These are phyloP conservation scores for Onthophagus sagittarius DNA, from an alignment of 2,888 invertebrate species.

Conservation along the genomic window DNA sequence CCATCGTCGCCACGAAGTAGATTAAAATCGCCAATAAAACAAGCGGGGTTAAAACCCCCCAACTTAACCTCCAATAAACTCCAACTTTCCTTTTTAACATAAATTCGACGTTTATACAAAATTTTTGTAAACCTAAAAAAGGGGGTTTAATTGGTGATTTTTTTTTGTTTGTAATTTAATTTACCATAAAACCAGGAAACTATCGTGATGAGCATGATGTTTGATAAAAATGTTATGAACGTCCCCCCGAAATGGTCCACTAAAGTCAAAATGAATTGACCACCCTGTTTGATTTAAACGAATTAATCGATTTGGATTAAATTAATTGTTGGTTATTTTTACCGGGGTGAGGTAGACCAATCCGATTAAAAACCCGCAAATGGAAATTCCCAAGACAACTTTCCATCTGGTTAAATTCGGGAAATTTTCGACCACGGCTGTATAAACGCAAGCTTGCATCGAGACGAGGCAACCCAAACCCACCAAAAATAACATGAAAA, in stretches of 20 bases:
- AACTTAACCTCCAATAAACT: constrained; percentile 75
- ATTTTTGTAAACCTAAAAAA: constrained; percentile 55
- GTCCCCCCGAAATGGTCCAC: constrained; percentile 51
- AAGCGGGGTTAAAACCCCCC: constrained; percentile 68
- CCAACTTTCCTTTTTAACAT: constrained; percentile 68
- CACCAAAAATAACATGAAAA: constrained; percentile 75
- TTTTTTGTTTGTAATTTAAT: too few species aligned
- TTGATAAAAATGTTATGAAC: constrained; percentile 50
- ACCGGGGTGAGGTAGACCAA: constrained; percentile 76
- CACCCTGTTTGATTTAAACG: constrained; percentile 39
- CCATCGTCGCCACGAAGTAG: constrained; percentile 62
- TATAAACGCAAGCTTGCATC: constrained; percentile 64
- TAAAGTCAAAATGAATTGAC: constrained; percentile 48
- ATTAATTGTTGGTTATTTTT: constrained; percentile 31
- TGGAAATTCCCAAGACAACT: constrained; percentile 50
- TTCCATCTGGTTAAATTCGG: constrained; percentile 57
- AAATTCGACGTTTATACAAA: constrained; percentile 70
- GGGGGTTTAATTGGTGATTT: too few species aligned
- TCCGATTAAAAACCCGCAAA: constrained; percentile 59
- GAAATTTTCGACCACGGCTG: constrained; percentile 65
- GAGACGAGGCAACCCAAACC: constrained; percentile 75
- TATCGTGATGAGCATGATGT: constrained; percentile 48
- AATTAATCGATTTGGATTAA: too few species aligned
- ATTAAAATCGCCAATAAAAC: constrained; percentile 66
- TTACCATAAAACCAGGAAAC: constrained; percentile 50